A percentile compares a stretch with the other conserved stretches of the same genome.
These are phyloP conservation scores for Panthera leo DNA, from an alignment of 2,113 vertebrate species.

Conservation along the genomic window DNA sequence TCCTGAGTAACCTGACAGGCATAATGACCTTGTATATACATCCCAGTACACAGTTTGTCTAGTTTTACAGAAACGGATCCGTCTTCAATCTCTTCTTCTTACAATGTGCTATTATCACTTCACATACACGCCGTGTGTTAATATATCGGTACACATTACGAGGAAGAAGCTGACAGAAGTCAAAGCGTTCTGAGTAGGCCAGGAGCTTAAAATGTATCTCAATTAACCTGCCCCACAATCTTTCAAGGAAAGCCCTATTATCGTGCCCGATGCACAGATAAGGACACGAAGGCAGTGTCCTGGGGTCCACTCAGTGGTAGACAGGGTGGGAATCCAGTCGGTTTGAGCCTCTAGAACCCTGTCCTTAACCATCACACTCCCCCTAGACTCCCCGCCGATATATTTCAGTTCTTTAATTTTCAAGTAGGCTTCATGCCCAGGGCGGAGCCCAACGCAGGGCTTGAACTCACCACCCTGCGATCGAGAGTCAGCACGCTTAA, in stretches of 20 bases:
- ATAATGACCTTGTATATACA: too few species aligned
- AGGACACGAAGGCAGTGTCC: not conserved
- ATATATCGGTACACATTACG: rapidly evolving
- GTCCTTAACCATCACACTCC: not conserved
- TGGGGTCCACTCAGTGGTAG: not conserved
- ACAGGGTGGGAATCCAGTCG: not conserved
- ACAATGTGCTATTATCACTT: not conserved
- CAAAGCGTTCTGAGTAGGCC: not conserved
- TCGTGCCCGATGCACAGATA: not conserved
- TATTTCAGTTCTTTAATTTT: too few species aligned
- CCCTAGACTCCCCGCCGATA: rapidly evolving
- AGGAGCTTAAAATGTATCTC: not conserved
- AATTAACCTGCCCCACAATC: not conserved
- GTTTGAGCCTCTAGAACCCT: not conserved
- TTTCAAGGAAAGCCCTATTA: not conserved
- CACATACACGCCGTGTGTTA: rapidly evolving
- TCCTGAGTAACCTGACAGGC: not conserved
- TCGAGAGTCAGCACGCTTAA: too few species aligned
- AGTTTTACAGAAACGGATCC: not conserved
- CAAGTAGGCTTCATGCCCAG: too few species aligned
- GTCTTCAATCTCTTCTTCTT: not conserved
- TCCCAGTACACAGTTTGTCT: not conserved
- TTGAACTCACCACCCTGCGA: too few species aligned
- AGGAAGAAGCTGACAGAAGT: not conserved
- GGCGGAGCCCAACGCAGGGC: too few species aligned